Base-by-base conservation (phyloP, 2,888 invertebrate genomes). In the Mythimna lalbum region DNA sequence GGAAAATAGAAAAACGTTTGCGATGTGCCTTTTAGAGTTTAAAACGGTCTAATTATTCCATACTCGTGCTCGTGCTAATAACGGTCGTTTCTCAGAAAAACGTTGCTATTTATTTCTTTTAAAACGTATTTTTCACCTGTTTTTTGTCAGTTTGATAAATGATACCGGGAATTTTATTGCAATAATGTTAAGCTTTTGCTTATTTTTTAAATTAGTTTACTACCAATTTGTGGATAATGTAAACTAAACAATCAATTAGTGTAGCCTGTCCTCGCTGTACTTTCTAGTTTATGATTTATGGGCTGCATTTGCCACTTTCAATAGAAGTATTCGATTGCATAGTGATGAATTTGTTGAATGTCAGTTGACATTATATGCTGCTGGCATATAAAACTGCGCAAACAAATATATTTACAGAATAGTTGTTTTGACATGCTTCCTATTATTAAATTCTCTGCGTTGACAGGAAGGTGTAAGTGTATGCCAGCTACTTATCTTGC, bases 51-150 rank as follows among this genome's bases (percentile, higher is more conserved):
- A 27, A 63, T 80, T 56, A 76, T 80, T 67, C 81, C 59, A 59
- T 47, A 76, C 50, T 66, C 50, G 62, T 63, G 56, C 50, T 55
- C 53, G 67, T 63, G 60, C 19, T 55, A n/a, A n/a, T 68, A 68
- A 76, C 68, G 76, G 63, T 61, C 14, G 5, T 63, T 76, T 76
- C 55, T 55, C 36, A 56, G 76, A 80, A 80, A 64, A 23, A 43
- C 1, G 1, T n/a, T 10, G 3, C 12, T 6, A 55, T 61, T 55
- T 55, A 36, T 64, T 80, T 57, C 52, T 49, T 73, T 65, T 47
- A 47, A n/a, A 73, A 55, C 21, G 31, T 64, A 62, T 64, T 80
- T 74, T 62, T 65, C 47, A 53, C 47, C 39, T 47, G 23, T 62
- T 74, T 47, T 74, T 64, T 55, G 49, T 56, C 36, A 80, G 23